A percentile compares a stretch with the other conserved stretches of the same genome.
Evolutionary conservation across 2,888 invertebrate genomes (phyloP).

Genomic region (Chaetogeoica ovagalla): DNA sequence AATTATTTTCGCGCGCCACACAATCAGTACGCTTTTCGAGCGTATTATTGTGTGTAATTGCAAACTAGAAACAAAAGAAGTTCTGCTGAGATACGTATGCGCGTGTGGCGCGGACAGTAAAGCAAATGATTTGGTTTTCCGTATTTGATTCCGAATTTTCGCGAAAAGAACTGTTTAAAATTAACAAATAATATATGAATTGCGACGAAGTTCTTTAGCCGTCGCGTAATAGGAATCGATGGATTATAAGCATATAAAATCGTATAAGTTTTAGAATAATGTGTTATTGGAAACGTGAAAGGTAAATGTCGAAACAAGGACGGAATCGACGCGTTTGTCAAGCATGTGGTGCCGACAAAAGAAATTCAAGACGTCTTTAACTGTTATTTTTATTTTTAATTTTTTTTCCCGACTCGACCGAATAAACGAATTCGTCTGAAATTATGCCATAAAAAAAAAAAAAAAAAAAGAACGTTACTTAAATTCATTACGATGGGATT

Average conservation of each 20-base stretch:
- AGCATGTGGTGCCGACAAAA: background rate
- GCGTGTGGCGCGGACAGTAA: no score
- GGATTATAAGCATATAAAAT: slow-evolving; percentile 3
- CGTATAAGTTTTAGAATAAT: background rate
- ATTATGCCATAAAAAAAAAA: background rate
- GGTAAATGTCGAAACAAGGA: background rate
- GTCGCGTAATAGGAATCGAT: background rate
- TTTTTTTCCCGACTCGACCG: no score
- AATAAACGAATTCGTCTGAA: background rate
- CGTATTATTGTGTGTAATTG: no score
- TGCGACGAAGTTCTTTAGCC: background rate
- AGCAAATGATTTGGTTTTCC: no score
- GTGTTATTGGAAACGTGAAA: no score
- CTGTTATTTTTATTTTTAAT: background rate
- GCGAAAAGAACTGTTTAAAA: no score
- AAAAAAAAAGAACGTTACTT: no score
- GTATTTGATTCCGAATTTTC: no score
- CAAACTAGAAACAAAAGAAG: no score
- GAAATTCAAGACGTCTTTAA: background rate
- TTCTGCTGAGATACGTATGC: no score
- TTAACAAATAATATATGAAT: background rate
- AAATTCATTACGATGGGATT: background rate
- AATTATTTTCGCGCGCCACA: no score
- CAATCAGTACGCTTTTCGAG: no score
- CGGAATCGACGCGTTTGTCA: background rate